Percentiles rank a stretch among this genome's conserved stretches.
These are phyloP conservation scores for Lutjanus campechanus DNA, from an alignment of 2,797 vertebrate genomes.

Conservation along the genomic window DNA sequence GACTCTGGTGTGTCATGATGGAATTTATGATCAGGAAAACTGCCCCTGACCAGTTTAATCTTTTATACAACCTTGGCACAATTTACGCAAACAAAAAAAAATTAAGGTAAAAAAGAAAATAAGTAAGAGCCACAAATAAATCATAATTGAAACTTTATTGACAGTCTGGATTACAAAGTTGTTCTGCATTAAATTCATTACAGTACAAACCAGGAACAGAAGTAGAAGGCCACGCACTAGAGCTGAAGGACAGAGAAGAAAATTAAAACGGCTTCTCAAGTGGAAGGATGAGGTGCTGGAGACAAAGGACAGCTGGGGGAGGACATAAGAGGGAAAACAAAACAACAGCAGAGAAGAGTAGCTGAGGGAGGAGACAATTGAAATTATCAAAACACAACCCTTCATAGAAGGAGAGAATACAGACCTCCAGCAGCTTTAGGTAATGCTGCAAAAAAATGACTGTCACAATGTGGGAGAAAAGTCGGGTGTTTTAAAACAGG, in stretches of 20 bases:
- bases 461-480: constrained; percentile 58
- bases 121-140: constrained; percentile 6
- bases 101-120: neutral
- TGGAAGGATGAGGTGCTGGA: constrained; percentile 30
- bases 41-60: neutral
- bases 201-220: constrained; percentile 75
- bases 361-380: constrained; percentile 35
- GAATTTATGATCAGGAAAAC: neutral
- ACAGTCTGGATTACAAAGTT: constrained; percentile 80
- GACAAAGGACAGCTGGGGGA: constrained; percentile 33
- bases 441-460: constrained; percentile 65
- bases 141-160: constrained; percentile 83
- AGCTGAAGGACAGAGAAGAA: constrained; percentile 60
- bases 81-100: neutral
- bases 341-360: constrained; percentile 33
- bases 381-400: constrained; percentile 77
- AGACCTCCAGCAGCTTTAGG: constrained; percentile 62
- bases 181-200: constrained; percentile 70
- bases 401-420: constrained; percentile 87
- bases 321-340: constrained; percentile 20
- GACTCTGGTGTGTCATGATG: neutral
- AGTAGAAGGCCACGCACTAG: constrained; percentile 77
- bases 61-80: neutral
- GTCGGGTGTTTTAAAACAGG: constrained; percentile 44
- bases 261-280: constrained; percentile 52